These are phyloP conservation scores for Neoascia interrupta DNA, from an alignment of 2,888 invertebrate genomes.

Conservation along the genomic window DNA sequence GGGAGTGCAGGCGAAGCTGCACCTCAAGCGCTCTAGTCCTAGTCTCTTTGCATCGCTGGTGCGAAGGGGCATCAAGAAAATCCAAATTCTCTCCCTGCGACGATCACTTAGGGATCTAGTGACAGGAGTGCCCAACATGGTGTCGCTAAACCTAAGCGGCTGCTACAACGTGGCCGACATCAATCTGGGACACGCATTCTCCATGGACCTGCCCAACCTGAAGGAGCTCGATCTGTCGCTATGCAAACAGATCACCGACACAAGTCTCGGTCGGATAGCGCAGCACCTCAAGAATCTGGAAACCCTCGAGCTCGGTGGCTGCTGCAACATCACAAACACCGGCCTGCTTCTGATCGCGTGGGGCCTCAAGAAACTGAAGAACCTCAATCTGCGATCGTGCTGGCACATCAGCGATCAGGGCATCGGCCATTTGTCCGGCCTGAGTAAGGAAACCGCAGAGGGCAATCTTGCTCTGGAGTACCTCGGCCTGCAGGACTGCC, in stretches of 20 bases:
- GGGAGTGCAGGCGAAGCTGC: constrained; percentile 94
- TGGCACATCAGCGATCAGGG: constrained; percentile 95
- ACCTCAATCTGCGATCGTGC: constrained; percentile 93
- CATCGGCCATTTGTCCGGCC: constrained; percentile 91
- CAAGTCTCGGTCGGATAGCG: constrained; percentile 90
- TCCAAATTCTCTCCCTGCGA: constrained; percentile 93
- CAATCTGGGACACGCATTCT: constrained; percentile 90
- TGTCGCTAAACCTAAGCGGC: constrained; percentile 93
- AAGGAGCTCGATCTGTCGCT: constrained; percentile 92
- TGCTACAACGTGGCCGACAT: constrained; percentile 96
- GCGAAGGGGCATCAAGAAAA: constrained; percentile 91
- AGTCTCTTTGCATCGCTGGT: constrained; percentile 92
- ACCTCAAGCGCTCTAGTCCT: constrained; percentile 90
- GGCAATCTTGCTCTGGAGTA: constrained; percentile 90
- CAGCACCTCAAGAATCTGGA: constrained; percentile 92
- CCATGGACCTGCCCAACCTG: constrained; percentile 87
- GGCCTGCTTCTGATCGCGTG: constrained; percentile 92
- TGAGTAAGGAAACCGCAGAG: constrained; percentile 83
- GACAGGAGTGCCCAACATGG: constrained; percentile 90
- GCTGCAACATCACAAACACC: constrained; percentile 93
- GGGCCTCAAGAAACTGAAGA: constrained; percentile 91
- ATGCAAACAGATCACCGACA: constrained; percentile 97
- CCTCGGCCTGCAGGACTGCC: constrained; percentile 95
- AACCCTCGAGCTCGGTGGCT: constrained; percentile 93
- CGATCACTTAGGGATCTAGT: constrained; percentile 92